phyloP scores from a whole-genome alignment of 2,888 invertebrate genomes.

The Drosophila bunnanda region DNA sequence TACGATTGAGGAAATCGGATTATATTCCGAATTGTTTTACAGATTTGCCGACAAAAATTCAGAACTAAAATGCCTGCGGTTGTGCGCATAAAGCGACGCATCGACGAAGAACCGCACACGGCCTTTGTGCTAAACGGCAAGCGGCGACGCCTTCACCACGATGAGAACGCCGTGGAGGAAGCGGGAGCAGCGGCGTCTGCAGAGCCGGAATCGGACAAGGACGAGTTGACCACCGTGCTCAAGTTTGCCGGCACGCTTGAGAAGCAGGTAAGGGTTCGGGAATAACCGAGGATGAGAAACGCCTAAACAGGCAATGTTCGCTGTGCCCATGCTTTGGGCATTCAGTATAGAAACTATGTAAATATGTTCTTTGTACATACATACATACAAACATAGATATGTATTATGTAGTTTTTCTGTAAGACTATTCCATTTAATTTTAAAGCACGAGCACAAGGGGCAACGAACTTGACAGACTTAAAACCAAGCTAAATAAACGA shows the following conservation, averaged over 20 bases:
- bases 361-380: neutral
- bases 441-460: neutral
- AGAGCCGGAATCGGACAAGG: conserved; percentile 43
- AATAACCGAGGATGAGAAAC: neutral
- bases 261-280: conserved; percentile 86
- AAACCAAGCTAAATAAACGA: neutral
- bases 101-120: conserved; percentile 89
- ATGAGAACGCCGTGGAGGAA: conserved; percentile 45
- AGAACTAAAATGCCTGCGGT: conserved; percentile 85
- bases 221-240: conserved; percentile 86
- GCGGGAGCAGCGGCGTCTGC: conserved; percentile 12
- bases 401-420: neutral
- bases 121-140: conserved; percentile 90
- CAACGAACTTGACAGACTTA: neutral
- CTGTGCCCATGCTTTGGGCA: neutral
- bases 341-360: neutral
- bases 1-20: conserved; percentile 2
- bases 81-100: conserved; percentile 90
- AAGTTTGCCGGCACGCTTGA: conserved; percentile 91
- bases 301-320: neutral
- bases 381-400: neutral
- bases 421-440: neutral
- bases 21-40: conserved; percentile 2
- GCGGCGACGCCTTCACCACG: conserved; percentile 86
- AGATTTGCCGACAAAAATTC: neutral